A percentile compares a stretch with the other conserved stretches of the same genome.
These are phyloP conservation scores for Sciurus carolinensis DNA, from an alignment of 2,797 vertebrate species.

Conservation along the genomic window DNA sequence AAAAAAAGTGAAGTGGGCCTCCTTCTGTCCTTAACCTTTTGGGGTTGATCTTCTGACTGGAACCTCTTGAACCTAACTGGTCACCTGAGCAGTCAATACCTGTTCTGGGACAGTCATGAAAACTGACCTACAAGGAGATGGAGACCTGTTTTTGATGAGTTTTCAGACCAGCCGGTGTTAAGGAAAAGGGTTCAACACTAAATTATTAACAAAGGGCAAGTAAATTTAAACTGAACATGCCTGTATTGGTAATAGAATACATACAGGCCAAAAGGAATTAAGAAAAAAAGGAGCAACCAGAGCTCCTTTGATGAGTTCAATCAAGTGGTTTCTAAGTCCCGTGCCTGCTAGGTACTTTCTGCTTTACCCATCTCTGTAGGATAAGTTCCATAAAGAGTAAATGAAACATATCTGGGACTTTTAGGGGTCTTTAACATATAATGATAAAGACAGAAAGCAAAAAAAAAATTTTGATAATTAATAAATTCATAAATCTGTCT, in stretches of 20 bases:
- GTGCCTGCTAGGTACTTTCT: neutral
- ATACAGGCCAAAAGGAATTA: neutral
- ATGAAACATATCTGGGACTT: neutral
- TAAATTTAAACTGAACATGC: neutral
- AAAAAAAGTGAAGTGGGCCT: neutral
- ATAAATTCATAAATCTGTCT: neutral
- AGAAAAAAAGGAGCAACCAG: neutral
- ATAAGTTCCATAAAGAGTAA: neutral
- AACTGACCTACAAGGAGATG: neutral
- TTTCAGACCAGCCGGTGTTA: neutral
- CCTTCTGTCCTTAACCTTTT: neutral
- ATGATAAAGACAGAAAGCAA: neutral
- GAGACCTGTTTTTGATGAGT: neutral
- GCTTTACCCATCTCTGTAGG: neutral
- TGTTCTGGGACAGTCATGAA: neutral
- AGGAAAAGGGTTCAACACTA: neutral
- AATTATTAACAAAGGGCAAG: conserved; percentile 13
- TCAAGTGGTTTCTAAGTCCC: neutral
- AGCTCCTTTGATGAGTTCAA: neutral
- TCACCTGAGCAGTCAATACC: neutral
- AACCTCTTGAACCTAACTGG: neutral
- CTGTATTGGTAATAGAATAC: neutral
- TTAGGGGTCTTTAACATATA: conserved; percentile 34
- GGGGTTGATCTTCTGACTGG: neutral
- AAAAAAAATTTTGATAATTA: neutral